Base-by-base conservation (phyloP, 2,113 vertebrate genomes). In the Pteruthius melanotis region DNA sequence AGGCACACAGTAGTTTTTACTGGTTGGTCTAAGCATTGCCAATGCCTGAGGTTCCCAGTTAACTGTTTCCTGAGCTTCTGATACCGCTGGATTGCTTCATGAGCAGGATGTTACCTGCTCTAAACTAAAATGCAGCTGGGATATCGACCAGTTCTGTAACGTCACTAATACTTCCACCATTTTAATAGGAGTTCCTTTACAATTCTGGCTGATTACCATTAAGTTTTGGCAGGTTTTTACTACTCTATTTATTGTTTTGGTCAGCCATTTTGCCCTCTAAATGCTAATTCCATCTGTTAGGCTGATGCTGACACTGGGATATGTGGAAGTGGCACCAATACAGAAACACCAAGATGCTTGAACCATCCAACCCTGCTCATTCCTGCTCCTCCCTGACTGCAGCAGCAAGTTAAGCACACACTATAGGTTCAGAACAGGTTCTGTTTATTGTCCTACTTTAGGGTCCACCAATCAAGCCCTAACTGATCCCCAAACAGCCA, bases 301-400 rank as follows among this genome's bases (percentile, higher is more conserved):
- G 44, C 50, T 50, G 49, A 72, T 56, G 33, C 35, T 0, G 0
- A 22, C 1, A 0, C n/a, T n/a, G 30, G 49, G 28, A 49, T 28
- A 40, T 47, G 42, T 30, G 24, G 47, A 90, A 83, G 47, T 5
- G 37, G 24, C 20, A 87, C 17, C 37, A 56, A 33, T 9, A 28
- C 9, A n/a, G 44, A 16, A 35, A 83, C 0, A 0, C 23, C 17
- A 65, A 57, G n/a, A 57, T 13, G 15, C 35, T 6, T 6, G 11
- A 83, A 31, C 37, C 56, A 70, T 31, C 56, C 9, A 1, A 22
- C 21, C 15, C 31, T 61, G 11, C 35, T 83, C 2, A 0, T 37
- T 84, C 42, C 75, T 60, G 18, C 22, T 35, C 15, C 63, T 92
- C 57, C 27, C 37, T n/a, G 21, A 49, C 45, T 22, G 37, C 40